A percentile compares a stretch with the other conserved stretches of the same genome.
Conservation (phyloP, 2,797 vertebrate species). For the Sebastes dallii region DNA sequence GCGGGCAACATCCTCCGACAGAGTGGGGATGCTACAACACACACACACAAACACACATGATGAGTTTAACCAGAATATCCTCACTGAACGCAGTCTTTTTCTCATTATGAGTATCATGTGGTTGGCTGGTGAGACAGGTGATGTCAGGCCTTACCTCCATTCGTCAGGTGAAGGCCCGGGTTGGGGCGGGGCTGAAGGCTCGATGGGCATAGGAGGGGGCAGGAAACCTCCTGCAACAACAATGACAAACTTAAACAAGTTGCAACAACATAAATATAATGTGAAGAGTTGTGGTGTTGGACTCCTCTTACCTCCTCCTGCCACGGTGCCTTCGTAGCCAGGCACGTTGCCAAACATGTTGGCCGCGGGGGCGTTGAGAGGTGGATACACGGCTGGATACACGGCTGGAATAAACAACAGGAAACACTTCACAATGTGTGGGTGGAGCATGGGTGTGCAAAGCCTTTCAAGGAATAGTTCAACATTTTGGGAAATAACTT, state of each 20-base stretch:
- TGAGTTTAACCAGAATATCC: neutral
- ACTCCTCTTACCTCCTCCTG: conserved; percentile 56
- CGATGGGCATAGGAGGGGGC: conserved; percentile 63
- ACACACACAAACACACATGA: conserved; percentile 4
- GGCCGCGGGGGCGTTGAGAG: conserved; percentile 11
- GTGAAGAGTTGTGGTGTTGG: neutral
- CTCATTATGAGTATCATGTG: neutral
- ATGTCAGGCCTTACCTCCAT: conserved; percentile 59
- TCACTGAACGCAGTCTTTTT: neutral
- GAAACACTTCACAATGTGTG: neutral
- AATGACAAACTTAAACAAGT: neutral
- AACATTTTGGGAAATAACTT: neutral
- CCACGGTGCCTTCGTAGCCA: conserved; percentile 57
- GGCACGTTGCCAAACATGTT: conserved; percentile 56
- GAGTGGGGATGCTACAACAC: conserved; percentile 69
- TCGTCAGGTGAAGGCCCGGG: conserved; percentile 3
- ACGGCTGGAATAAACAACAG: conserved; percentile 27
- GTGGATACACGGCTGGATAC: conserved; percentile 49
- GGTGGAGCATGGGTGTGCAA: too few relatives aligned
- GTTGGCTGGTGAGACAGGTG: neutral
- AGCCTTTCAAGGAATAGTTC: neutral
- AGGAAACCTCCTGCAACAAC: conserved; percentile 64
- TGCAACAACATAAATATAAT: neutral
- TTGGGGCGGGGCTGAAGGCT: conserved; percentile 59
- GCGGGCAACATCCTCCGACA: conserved; percentile 74